A percentile compares a stretch with the other conserved stretches of the same genome.
These are phyloP conservation scores for Coracopsis vasa DNA, from an alignment of 2,113 vertebrate species.

Conservation along the genomic window DNA sequence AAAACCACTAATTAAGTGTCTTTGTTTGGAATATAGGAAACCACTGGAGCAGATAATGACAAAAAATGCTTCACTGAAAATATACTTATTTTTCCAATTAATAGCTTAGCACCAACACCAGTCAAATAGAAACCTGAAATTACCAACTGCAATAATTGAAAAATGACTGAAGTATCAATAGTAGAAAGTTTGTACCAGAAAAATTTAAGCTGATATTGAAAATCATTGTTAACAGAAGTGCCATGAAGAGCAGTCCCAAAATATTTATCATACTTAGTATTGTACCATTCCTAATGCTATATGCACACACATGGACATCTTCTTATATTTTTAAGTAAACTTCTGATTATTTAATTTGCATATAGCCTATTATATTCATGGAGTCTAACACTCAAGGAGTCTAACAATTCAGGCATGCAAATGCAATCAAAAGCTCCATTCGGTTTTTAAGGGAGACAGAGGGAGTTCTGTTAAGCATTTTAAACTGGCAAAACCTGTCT, in stretches of 20 bases:
- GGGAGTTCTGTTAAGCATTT: slow-evolving; percentile 51
- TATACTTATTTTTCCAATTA: neutral
- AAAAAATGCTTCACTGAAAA: slow-evolving; percentile 41
- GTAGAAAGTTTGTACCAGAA: neutral
- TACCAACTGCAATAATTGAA: neutral
- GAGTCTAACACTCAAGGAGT: neutral
- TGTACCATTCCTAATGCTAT: neutral
- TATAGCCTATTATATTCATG: neutral
- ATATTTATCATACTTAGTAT: neutral
- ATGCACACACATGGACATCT: neutral
- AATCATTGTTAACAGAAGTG: neutral
- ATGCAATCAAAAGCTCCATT: slow-evolving; percentile 29
- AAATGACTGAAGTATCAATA: neutral
- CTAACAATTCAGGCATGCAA: slow-evolving; percentile 7
- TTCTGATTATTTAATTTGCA: neutral
- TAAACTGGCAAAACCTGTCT: slow-evolving; percentile 51
- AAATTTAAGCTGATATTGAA: neutral
- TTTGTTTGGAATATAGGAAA: slow-evolving; percentile 9
- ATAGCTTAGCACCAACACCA: neutral
- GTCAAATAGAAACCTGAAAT: slow-evolving; percentile 11
- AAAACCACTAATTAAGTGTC: slow-evolving; percentile 29
- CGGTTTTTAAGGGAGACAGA: slow-evolving; percentile 36
- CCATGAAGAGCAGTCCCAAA: neutral
- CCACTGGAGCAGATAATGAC: slow-evolving; percentile 30
- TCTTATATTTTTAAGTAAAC: neutral